These are phyloP conservation scores for Rhadina sibilatrix DNA, from an alignment of 2,113 vertebrate genomes.

Conservation along the genomic window DNA sequence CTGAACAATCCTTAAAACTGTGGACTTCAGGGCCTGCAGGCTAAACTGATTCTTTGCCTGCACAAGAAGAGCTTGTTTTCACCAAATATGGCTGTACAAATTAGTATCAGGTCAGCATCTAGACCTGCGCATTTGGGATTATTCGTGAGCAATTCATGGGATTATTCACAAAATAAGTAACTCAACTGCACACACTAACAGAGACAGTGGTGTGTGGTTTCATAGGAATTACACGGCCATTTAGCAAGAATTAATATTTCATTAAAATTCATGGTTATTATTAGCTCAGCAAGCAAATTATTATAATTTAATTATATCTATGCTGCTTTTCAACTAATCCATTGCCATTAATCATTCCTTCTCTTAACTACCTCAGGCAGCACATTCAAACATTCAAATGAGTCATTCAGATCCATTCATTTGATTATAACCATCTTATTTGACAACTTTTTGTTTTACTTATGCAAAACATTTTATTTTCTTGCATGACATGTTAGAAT, in stretches of 20 bases:
- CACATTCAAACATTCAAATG: not conserved
- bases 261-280: conserved; percentile 27
- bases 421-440: conserved; percentile 20
- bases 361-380: not conserved
- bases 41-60: not conserved
- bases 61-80: not conserved
- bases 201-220: not conserved
- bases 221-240: not conserved
- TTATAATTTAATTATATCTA: not conserved
- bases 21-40: not conserved
- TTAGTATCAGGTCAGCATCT: not conserved
- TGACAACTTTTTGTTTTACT: conserved; percentile 30
- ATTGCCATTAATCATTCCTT: conserved; percentile 7
- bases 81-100: not conserved
- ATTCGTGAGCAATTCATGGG: not conserved
- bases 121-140: not conserved
- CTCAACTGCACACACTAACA: not conserved
- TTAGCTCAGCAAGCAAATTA: conserved; percentile 14
- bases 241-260: conserved; percentile 21
- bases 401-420: conserved; percentile 27
- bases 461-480: conserved; percentile 27
- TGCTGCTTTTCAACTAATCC: not conserved
- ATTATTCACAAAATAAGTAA: not conserved
- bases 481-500: conserved; percentile 14
- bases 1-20: not conserved